Percentiles rank a stretch among this genome's conserved stretches.
Conservation (phyloP, 2,113 vertebrate genomes). For the Coptodon bakossiorum region DNA sequence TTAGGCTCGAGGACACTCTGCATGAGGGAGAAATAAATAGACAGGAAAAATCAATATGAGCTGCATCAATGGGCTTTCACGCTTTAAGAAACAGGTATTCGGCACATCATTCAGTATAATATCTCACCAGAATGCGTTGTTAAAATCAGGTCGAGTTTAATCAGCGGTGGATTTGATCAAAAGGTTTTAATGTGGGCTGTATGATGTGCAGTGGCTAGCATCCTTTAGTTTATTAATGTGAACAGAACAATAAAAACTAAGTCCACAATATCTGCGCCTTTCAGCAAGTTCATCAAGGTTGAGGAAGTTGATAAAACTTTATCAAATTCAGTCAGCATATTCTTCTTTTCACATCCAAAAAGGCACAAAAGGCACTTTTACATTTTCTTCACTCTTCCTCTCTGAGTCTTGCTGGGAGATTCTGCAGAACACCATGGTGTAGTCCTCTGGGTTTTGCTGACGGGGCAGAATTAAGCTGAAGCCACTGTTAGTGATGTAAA, state of each 20-base stretch:
- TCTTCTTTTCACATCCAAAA: not conserved
- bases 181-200: not conserved
- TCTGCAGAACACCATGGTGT: not conserved
- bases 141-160: slow-evolving; percentile 3
- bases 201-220: not conserved
- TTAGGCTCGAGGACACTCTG: slow-evolving; percentile 5
- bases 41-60: slow-evolving; percentile 45
- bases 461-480: not conserved
- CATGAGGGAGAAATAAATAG: slow-evolving; percentile 40
- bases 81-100: slow-evolving; percentile 4
- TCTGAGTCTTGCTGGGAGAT: not conserved
- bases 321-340: not conserved
- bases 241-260: not conserved
- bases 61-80: slow-evolving; percentile 15
- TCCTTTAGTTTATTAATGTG: not conserved
- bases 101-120: not conserved
- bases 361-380: not conserved
- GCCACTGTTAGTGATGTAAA: slow-evolving; percentile 24
- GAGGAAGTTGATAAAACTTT: not conserved
- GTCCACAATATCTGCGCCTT: not conserved
- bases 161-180: not conserved
- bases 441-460: slow-evolving; percentile 24
- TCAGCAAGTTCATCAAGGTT: not conserved
- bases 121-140: not conserved
- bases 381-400: not conserved